Evolutionary conservation across 1,140 invertebrate genomes (phyloP), one percentile per base, ranked within the genome.

Genomic region (Arctopsyche grandis): DNA sequence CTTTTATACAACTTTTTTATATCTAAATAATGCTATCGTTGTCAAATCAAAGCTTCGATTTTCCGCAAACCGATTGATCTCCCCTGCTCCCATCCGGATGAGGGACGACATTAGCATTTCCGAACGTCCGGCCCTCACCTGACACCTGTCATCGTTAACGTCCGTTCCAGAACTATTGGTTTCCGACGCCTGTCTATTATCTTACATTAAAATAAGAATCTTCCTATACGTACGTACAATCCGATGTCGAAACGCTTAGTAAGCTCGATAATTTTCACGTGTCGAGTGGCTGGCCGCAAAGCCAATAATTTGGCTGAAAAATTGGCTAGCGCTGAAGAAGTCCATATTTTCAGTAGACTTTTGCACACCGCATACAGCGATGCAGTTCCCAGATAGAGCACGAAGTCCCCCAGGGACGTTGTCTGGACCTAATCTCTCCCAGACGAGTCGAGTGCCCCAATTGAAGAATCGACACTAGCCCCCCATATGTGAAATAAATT

Each of bases 61-160:
- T 38, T 1, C 1, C 29, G 7, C 7, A 38, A 38, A 38, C 29
- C 29, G 29, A 7, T 38, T 38, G 29, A 38, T 7, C 1, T 38
- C 29, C 29, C 29, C 29, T 38, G 29, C 29, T 38, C 29, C 29
- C 3, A 3, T 5, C 48, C 12, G 48, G 48, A 52, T 52, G 10
- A 52, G 48, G 16, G 10, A 52, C 7, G 29, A 38, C 24, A 66
- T 66, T 66, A 66, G 63, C 63, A 66, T 66, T 66, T 66, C 63
- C 21, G 9, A 66, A 38, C 29, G 29, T 66, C 63, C 22, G 63
- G 1, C 48, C 29, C 14, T 66, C 63, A 66, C 10, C 63, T 66
- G 63, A 66, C 63, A 66, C 63, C 24, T 66, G 63, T 66, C 63
- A 22, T 66, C 63, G 63, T 66, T 66, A 66, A 12, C 63, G 21